Evolutionary conservation across 2,797 vertebrate genomes (phyloP), one percentile per base, ranked within the genome.

Genomic region (Xenopus petersii): DNA sequence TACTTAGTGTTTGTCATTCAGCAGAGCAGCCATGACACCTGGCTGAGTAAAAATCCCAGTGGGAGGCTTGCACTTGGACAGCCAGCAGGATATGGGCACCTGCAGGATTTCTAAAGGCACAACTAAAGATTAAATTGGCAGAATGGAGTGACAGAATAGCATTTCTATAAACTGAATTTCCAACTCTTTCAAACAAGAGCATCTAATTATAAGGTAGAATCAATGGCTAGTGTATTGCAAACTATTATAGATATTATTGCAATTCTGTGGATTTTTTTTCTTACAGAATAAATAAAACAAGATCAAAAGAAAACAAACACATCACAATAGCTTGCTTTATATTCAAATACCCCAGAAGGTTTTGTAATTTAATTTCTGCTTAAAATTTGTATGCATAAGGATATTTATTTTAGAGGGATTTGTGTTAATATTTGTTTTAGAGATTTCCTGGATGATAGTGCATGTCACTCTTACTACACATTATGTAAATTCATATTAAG

Each of bases 1-100:
- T 90, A 86, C 90, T 93, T 92, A 91, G 91, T 91, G 92, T 91
- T 94, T 92, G 91, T 87, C 83, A 89, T 91, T 89, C 93, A 88
- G 85, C 58, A 1, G 83, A 87, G 89, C 86, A 88, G 89, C 90
- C 89, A 82, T 71, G 90, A 92, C 92, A 92, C 91, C 90, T 90
- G 86, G 87, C 92, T 93, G 93, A 92, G 93, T 93, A 92, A 92
- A 92, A 91, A 85, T 91, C 93, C 87, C 94, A 72, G 85, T 88
- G 85, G 93, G 92, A 88, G 89, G 82, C 81, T 82, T 89, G 88
- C 90, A 89, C 91, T 94, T 80, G 80, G 90, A 87, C 91, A 85
- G 87, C 82, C 90, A 93, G 89, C 85, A 79, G 92, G 91, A 85
- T 83, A 84, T 4, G 7, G 79, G 83, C 86, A 87, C 83, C 86